Base-by-base conservation (phyloP, 2,113 vertebrate genomes). In the Mystacornis crossleyi region DNA sequence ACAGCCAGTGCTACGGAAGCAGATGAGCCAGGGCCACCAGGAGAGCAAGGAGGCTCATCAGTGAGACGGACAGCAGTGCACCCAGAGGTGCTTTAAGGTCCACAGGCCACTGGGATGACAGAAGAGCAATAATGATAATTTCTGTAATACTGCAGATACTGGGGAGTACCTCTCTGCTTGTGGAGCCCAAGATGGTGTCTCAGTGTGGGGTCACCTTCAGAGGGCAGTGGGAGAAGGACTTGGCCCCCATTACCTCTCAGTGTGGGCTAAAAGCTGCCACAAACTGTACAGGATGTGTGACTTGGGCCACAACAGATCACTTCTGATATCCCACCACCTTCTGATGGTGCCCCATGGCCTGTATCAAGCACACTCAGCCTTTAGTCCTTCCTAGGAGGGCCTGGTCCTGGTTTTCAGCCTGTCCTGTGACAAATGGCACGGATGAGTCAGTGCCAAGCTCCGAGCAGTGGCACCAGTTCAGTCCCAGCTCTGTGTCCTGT, bases 291-390 rank as follows among this genome's bases (percentile, higher is more conserved):
- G 51, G 45, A 33, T 33, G 33, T 60, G 47, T 50, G 65, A 81
- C 13, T 23, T 87, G 69, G 55, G 36, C 26, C 29, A 8, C 29
- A 29, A 0, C 0, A 1, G 9, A 34, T 71, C 36, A 3, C 33
- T 61, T 40, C 33, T 3, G 6, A 10, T 18, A 28, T 6, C 9
- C 28, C 29, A 12, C 11, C 23, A 15, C 9, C 4, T 66, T 71
- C 9, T 3, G 12, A 9, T 45, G 60, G 61, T 50, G 36, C 58
- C 19, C 23, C 6, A 0, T 4, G 40, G 33, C 29, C 40, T 17
- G 6, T 21, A 25, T 12, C 14, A 19, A 47, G 14, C 33, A 23
- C 4, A 3, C 3, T 17, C 65, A 33, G 62, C 9, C 24, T 64
- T 81, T 21, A 38, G 24, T 50, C 34, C 53, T 53, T 21, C 12